phyloP scores from a whole-genome alignment of 2,113 vertebrate genomes.

The Mohoua ochrocephala region DNA sequence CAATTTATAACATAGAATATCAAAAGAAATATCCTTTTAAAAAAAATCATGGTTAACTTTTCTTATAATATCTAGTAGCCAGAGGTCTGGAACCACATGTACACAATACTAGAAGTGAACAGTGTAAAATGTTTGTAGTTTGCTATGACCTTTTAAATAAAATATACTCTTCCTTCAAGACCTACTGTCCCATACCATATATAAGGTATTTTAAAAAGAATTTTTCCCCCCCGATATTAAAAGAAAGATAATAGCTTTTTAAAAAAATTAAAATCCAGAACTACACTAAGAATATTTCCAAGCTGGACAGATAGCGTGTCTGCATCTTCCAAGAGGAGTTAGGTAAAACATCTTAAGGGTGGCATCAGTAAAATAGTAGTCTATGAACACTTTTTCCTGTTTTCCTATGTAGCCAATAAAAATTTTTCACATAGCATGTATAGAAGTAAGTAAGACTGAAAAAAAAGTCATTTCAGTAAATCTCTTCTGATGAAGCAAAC shows the following conservation, averaged over 20 bases:
- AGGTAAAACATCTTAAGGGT: not conserved
- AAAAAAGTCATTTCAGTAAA: not conserved
- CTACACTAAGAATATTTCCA: not conserved
- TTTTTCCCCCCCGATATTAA: not conserved
- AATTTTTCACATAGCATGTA: not conserved
- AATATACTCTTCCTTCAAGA: not conserved
- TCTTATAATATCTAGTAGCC: not conserved
- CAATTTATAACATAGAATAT: not conserved
- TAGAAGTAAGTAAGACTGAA: not conserved
- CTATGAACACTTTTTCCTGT: not conserved
- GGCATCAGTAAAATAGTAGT: not conserved
- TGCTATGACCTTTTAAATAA: not conserved
- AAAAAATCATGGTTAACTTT: not conserved
- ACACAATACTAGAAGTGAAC: not conserved
- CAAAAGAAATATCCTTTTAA: not conserved
- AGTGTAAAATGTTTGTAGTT: not conserved
- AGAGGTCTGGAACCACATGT: not conserved
- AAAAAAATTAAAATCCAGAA: not conserved
- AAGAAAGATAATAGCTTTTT: not conserved
- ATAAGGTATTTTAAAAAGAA: not conserved
- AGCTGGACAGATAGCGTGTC: not conserved
- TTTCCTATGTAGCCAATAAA: not conserved
- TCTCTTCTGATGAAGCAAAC: not conserved
- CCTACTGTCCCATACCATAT: not conserved
- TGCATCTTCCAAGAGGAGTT: not conserved